These are phyloP conservation scores for Heterodera schachtii DNA, from an alignment of 1,140 invertebrate genomes.

Conservation along the genomic window DNA sequence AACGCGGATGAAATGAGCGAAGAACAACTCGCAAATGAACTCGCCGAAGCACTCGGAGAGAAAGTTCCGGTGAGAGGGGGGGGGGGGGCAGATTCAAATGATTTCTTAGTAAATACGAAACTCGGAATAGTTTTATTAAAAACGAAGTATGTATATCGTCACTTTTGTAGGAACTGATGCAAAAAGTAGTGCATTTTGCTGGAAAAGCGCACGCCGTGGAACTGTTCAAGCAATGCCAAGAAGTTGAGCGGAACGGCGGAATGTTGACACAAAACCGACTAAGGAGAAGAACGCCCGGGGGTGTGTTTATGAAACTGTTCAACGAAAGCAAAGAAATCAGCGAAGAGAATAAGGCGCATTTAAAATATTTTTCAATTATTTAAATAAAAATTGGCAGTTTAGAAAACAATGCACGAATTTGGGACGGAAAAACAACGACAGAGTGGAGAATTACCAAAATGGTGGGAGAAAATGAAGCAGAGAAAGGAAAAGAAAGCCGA, in stretches of 20 bases:
- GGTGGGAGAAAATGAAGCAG: constrained; percentile 1
- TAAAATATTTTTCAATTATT: not conserved
- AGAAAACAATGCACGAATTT: constrained; percentile 19
- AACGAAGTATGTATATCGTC: too few species aligned
- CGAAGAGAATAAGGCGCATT: constrained; percentile 20
- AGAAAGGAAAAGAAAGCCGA: not conserved
- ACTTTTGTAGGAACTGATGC: constrained; percentile 38
- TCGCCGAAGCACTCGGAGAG: constrained; percentile 43
- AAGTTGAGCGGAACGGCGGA: constrained; percentile 43
- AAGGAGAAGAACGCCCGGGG: constrained; percentile 42
- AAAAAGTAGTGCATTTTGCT: constrained; percentile 25
- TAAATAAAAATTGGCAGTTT: not conserved
- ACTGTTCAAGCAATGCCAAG: constrained; percentile 34
- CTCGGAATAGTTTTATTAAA: too few species aligned
- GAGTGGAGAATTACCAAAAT: not conserved
- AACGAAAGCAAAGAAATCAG: constrained; percentile 31
- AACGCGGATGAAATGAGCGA: constrained; percentile 20
- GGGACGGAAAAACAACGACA: constrained; percentile 5
- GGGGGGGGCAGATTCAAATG: too few species aligned
- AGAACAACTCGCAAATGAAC: constrained; percentile 17
- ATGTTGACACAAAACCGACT: constrained; percentile 44
- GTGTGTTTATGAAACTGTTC: constrained; percentile 44
- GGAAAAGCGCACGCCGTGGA: constrained; percentile 24
- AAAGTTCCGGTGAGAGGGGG: constrained; percentile 27
- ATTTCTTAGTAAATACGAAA: too few species aligned